Evolutionary conservation across 2,113 vertebrate genomes (phyloP).

Genomic region (Probosciger aterrimus): DNA sequence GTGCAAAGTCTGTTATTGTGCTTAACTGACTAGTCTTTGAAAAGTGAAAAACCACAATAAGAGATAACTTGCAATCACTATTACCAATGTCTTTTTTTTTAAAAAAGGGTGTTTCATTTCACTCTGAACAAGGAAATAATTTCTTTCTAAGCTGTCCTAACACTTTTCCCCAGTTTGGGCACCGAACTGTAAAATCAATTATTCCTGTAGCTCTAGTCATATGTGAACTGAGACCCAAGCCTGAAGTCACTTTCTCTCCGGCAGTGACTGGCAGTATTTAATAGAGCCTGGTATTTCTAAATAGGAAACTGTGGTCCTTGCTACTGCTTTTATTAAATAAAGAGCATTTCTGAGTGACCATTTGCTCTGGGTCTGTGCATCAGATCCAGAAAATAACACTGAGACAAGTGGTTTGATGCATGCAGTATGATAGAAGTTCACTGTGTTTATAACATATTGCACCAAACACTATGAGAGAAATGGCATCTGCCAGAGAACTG

Average conservation of each 20-base stretch:
- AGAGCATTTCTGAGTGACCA: neutral
- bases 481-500: neutral
- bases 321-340: slow-evolving; percentile 4
- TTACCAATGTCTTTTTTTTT: neutral
- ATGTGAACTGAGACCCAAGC: neutral
- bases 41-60: neutral
- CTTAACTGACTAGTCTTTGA: neutral
- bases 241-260: neutral
- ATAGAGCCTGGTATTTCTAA: slow-evolving; percentile 2
- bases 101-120: neutral
- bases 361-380: neutral
- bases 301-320: neutral
- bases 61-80: neutral
- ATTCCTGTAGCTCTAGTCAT: neutral
- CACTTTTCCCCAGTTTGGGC: fast-evolving
- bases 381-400: neutral
- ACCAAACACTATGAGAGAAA: neutral
- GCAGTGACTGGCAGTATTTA: neutral
- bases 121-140: neutral
- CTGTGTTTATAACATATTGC: neutral
- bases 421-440: neutral
- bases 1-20: neutral
- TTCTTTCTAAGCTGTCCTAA: neutral
- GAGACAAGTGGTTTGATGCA: neutral
- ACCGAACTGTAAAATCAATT: slow-evolving; percentile 8